These are phyloP conservation scores for Acanthacorydalis orientalis DNA, from an alignment of 2,888 invertebrate species.

Conservation along the genomic window DNA sequence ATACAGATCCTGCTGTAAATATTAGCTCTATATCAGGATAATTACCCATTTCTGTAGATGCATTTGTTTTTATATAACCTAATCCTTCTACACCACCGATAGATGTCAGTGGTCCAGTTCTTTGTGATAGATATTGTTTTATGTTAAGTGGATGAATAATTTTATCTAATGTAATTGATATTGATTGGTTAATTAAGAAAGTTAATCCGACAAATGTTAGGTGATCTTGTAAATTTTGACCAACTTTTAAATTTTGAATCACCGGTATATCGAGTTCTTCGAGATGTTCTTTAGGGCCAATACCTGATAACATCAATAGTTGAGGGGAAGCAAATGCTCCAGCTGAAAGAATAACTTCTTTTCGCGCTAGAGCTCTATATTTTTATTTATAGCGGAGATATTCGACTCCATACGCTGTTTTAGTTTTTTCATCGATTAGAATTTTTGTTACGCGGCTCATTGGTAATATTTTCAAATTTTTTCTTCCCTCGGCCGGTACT, in stretches of 20 bases:
- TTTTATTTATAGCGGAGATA: constrained; percentile 31
- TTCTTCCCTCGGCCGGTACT: constrained; percentile 36
- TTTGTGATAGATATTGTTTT: background rate
- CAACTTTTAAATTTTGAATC: constrained; percentile 21
- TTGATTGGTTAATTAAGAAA: constrained; percentile 27
- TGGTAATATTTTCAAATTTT: constrained; percentile 51
- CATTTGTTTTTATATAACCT: constrained; percentile 35
- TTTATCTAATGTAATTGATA: constrained; percentile 23
- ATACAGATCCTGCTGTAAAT: constrained; percentile 34
- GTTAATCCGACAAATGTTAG: constrained; percentile 11
- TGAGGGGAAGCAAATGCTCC: constrained; percentile 43
- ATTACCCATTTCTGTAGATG: constrained; percentile 29
- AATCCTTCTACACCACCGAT: constrained; percentile 42
- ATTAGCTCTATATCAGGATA: constrained; percentile 43
- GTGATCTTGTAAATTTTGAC: constrained; percentile 16
- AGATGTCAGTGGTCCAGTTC: constrained; percentile 24
- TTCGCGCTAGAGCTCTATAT: constrained; percentile 21
- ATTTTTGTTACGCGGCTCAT: constrained; percentile 46
- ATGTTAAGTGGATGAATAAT: constrained; percentile 12
- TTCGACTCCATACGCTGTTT: constrained; percentile 49
- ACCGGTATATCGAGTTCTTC: constrained; percentile 18
- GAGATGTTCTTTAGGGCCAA: constrained; percentile 25
- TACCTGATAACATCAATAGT: constrained; percentile 37
- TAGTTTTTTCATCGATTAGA: constrained; percentile 41
- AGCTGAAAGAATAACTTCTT: constrained; percentile 34